Evolutionary conservation across 2,888 invertebrate genomes (phyloP), one percentile per base, ranked within the genome.

Genomic region (Xanthia togata): DNA sequence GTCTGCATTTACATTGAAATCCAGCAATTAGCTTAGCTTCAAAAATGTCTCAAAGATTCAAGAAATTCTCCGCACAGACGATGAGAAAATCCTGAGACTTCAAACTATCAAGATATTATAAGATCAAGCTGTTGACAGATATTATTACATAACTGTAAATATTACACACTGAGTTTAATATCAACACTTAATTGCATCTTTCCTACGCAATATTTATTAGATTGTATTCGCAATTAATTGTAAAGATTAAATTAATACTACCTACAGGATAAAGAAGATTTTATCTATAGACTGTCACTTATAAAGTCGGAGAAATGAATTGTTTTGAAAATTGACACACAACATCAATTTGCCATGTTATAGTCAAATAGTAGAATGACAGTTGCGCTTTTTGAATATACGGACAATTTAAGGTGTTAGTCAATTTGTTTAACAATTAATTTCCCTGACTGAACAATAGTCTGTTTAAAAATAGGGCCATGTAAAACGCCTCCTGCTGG

Each of bases 81-180:
- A 17, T 23, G 23, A 53, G 50, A 60, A 80, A 75, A 74, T 50
- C 12, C 14, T 23, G 1, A n/a, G n/a, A 57, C 23, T 47, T 73
- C 17, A 50, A 78, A 31, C 35, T 64, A 81, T 75, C 78, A n/a
- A n/a, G n/a, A n/a, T n/a, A n/a, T n/a, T n/a, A 26, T 81, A 60
- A 35, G 63, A 81, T 57, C 75, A 23, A 64, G 26, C 55, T 64
- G 44, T 60, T 14, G 73, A 73, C 26, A 73, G 26, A 12, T 57
- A 81, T 81, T 75, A 78, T 64, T 50, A 74, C 4, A 23, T 17
- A 44, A 44, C 64, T 44, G 81, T 81, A 55, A 50, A 74, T 73
- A 41, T 35, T 26, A 23, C 47, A 14, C 20, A 62, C 44, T 12
- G 12, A 20, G 26, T 35, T 76, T 76, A 76, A 38, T 38, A 12